Evolutionary conservation across 2,888 invertebrate species (phyloP), one percentile per base, ranked within the genome.

Genomic region (Sesia bembeciformis): DNA sequence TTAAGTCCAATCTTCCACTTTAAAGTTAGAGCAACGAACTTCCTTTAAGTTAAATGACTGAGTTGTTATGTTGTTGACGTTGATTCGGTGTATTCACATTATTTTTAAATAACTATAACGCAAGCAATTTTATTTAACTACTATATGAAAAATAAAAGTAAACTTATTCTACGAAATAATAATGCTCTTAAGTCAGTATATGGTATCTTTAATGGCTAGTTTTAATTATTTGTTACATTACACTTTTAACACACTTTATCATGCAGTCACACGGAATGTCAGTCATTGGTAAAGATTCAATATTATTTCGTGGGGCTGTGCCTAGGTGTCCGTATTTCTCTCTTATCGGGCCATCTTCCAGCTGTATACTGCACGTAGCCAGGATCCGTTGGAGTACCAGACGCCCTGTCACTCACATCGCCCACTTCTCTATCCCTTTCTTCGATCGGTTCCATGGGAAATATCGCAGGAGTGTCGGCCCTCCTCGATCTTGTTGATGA

Each of bases 351-450:
- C 94, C 94, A 94, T 63, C 92, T 91, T 59, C 91, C 92, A 1
- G 93, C 94, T 0, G 93, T 91, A 68, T 94, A 94, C 66, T 93
- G 92, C 3, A 94, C 94, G 65, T 92, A 94, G 3, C 94, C 94
- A 0, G 94, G 94, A 74, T 94, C 94, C 0, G 91, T 92, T 0
- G 94, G 93, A 0, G 93, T 91, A n/a, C 93, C 93, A 0, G 92
- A 91, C 0, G 91, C 90, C 52, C 90, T 74, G 0, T 85, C 89
- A 3, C 83, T 84, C 4, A 70, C 66, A 40, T 83, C 84, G 1
- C 76, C 64, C 1, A 70, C 72, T 43, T 88, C 78, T 50, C 73
- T 71, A 6, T 72, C 82, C 46, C 76, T 79, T 62, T 90, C 88
- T 54, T 78, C 82, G n/a, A 85, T 85, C 0, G 92, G 91, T 52